Conservation (phyloP, 2,888 invertebrate species). For the Dicyrtomina minuta region DNA sequence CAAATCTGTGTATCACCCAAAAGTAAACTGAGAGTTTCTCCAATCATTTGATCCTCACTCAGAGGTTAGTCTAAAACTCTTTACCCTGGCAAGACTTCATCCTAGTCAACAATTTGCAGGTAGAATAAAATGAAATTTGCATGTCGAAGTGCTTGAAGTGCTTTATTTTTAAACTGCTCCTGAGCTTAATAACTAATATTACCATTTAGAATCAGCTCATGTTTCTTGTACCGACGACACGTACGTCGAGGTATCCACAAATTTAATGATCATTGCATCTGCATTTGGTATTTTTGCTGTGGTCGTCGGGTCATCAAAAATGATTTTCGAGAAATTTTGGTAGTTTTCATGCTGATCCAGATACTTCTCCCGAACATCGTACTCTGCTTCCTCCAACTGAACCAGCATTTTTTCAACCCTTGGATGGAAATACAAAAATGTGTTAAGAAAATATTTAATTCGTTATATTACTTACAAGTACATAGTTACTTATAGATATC, state of each 20-base stretch:
- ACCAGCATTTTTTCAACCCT: slow-evolving; percentile 85
- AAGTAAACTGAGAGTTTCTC: slow-evolving; percentile 86
- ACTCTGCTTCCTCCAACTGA: slow-evolving; percentile 74
- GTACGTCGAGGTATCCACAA: slow-evolving; percentile 67
- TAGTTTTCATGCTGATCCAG: slow-evolving; percentile 74
- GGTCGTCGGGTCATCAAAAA: slow-evolving; percentile 23
- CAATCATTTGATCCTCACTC: slow-evolving; percentile 94
- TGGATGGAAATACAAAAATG: slow-evolving; percentile 57
- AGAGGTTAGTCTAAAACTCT: slow-evolving; percentile 83
- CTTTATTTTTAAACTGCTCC: slow-evolving; percentile 89
- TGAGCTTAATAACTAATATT: slow-evolving; percentile 84
- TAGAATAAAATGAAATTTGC: slow-evolving; percentile 96
- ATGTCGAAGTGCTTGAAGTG: slow-evolving; percentile 91
- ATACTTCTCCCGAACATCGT: slow-evolving; percentile 71
- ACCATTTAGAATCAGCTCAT: slow-evolving; percentile 77
- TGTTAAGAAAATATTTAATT: too few relatives aligned
- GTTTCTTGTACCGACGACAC: slow-evolving; percentile 69
- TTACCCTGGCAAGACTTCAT: slow-evolving; percentile 86
- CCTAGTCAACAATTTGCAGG: slow-evolving; percentile 84
- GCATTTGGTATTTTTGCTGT: slow-evolving; percentile 63
- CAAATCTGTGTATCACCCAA: slow-evolving; percentile 89
- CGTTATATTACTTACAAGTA: not conserved
- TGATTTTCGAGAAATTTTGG: slow-evolving; percentile 61
- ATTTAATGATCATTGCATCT: slow-evolving; percentile 72
- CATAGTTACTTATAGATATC: too few relatives aligned